phyloP scores from a whole-genome alignment of 2,797 vertebrate species.

The Thalassophryne amazonica region DNA sequence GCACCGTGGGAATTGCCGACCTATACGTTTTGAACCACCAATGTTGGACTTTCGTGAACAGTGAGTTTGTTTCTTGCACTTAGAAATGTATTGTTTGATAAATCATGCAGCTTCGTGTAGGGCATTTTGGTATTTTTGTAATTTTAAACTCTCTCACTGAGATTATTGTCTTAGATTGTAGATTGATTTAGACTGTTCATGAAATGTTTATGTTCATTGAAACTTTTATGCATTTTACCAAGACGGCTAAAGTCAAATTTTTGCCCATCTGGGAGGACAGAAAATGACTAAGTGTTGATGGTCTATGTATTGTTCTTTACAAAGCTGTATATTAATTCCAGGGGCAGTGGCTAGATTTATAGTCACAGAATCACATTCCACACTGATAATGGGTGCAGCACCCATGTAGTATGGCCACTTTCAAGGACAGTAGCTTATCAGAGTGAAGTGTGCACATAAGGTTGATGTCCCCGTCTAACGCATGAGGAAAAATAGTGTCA shows the following conservation, averaged over 20 bases:
- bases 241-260: too few species aligned
- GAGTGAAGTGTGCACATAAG: neutral
- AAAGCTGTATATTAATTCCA: neutral
- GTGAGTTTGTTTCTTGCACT: constrained; percentile 77
- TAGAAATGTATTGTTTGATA: neutral
- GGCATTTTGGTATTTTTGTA: too few species aligned
- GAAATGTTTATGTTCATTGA: too few species aligned
- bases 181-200: too few species aligned
- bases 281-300: too few species aligned
- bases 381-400: constrained; percentile 9
- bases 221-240: too few species aligned
- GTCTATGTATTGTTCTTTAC: constrained; percentile 1
- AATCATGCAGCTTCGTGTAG: too few species aligned
- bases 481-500: too few species aligned
- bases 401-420: neutral
- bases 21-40: constrained; percentile 96
- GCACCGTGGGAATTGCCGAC: constrained; percentile 92
- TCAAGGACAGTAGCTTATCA: neutral
- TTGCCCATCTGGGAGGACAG: too few species aligned
- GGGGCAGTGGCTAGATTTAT: neutral
- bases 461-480: too few species aligned
- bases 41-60: constrained; percentile 99
- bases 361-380: constrained; percentile 21
- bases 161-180: too few species aligned
- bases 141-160: too few species aligned